phyloP scores from a whole-genome alignment of 2,888 invertebrate genomes.

The Cerceris ruficornis region DNA sequence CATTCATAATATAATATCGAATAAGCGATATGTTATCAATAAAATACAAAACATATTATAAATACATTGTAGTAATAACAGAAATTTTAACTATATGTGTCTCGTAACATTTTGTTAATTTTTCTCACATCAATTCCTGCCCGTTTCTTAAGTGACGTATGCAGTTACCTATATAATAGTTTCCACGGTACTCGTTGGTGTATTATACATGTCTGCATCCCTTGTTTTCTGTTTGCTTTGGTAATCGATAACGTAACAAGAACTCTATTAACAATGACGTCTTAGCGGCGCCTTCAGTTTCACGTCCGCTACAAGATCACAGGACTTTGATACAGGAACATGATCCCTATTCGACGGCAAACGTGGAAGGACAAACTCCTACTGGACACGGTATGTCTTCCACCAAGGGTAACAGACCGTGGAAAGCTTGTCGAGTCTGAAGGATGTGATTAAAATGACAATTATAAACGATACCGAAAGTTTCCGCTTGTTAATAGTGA shows the following conservation, averaged over 20 bases:
- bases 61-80: no score
- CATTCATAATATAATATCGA: no score
- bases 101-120: no score
- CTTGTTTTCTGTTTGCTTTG: not conserved
- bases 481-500: not conserved
- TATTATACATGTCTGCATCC: no score
- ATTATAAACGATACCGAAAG: constrained; percentile 17
- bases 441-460: constrained; percentile 1
- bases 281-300: not conserved
- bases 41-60: no score
- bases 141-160: no score
- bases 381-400: constrained; percentile 22
- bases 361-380: constrained; percentile 28
- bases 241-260: constrained; percentile 1
- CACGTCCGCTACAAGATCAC: constrained; percentile 17
- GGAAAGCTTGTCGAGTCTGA: constrained; percentile 13
- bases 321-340: not conserved
- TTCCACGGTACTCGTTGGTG: no score
- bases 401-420: constrained; percentile 14
- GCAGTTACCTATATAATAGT: no score
- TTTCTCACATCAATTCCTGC: no score
- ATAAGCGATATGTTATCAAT: no score
- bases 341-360: constrained; percentile 16
- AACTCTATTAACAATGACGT: not conserved
- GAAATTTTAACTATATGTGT: no score